Base-by-base conservation (phyloP, 1,140 invertebrate species). In the Sarcophaga bullata region DNA sequence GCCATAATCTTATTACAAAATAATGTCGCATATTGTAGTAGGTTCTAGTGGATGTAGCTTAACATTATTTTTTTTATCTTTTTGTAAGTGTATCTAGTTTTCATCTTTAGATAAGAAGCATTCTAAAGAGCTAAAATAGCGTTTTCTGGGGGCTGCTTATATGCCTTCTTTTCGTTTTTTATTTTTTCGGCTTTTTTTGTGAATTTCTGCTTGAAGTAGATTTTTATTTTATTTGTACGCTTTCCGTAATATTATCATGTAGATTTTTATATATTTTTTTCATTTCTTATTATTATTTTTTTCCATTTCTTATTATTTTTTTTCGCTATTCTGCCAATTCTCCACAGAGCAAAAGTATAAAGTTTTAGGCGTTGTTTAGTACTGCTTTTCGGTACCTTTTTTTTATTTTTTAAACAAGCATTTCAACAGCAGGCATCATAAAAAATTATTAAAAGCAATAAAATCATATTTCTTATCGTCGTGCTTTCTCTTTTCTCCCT, bases 361-460 rank as follows among this genome's bases (percentile, higher is more conserved):
- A 2, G 1, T n/a, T 58, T 58, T 58, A 7, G 54, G 13, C n/a
- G n/a, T n/a, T 58, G 15, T 58, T 58, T 58, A n/a, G 7, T n/a
- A 13, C 7, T 58, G 15, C 54, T 58, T 58, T 58, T n/a, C 13
- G 25, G 25, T 52, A 52, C 6, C 6, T 52, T 13, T 52, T 52
- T 6, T 52, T 10, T 52, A 3, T 13, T 52, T 52, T 52, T 52
- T 52, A 10, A 52, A 6, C 50, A 13, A 10, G 50, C 8, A 13
- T 52, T 52, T 52, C 50, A 68, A 9, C 62, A 68, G 62, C 62
- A 68, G 62, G n/a, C 10, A 17, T 68, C 17, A 15, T 68, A 68
- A 68, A 68, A 68, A 68, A 68, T 19, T 68, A 68, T 58, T 58
- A 58, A 9, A 25, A 68, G 62, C 62, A 68, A 68, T 68, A 68